Percentiles rank a stretch among this genome's conserved stretches.
Conservation (phyloP, 2,888 invertebrate genomes). For the Auanema freiburgensis region DNA sequence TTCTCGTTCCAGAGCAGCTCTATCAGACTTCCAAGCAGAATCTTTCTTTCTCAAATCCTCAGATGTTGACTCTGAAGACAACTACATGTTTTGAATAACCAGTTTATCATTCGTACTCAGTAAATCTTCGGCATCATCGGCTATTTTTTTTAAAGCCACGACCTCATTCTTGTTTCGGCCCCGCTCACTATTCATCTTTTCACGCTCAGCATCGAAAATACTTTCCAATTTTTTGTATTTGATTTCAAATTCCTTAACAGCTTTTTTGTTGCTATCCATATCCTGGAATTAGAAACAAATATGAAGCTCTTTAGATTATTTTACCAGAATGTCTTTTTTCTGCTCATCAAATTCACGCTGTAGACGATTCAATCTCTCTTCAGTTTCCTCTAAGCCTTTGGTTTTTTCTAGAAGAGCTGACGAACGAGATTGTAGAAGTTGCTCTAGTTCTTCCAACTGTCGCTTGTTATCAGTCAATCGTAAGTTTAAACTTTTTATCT, state of each 20-base stretch:
- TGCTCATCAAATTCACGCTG: conserved; percentile 28
- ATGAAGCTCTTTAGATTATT: neutral
- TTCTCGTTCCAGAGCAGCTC: conserved; percentile 40
- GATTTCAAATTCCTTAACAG: conserved; percentile 59
- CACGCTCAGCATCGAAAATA: conserved; percentile 59
- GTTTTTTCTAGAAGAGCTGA: conserved; percentile 55
- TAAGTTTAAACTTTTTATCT: conserved; percentile 45
- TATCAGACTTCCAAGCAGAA: conserved; percentile 34
- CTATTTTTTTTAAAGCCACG: conserved; percentile 52
- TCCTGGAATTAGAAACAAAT: conserved; percentile 29
- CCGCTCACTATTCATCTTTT: conserved; percentile 57
- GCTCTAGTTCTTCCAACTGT: conserved; percentile 40
- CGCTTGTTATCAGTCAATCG: conserved; percentile 41
- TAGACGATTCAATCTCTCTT: conserved; percentile 32
- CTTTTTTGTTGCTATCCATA: conserved; percentile 57
- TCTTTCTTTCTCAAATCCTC: conserved; percentile 44
- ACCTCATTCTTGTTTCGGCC: conserved; percentile 57
- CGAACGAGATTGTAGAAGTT: conserved; percentile 39
- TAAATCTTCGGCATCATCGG: conserved; percentile 56
- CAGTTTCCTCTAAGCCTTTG: conserved; percentile 47
- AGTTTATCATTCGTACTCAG: conserved; percentile 28
- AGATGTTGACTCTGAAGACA: conserved; percentile 31
- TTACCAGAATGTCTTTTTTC: conserved; percentile 26
- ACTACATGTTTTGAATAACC: neutral
- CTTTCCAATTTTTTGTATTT: conserved; percentile 63